Percentiles rank a stretch among this genome's conserved stretches.
phyloP scores from a whole-genome alignment of 2,113 vertebrate genomes.

The Podarcis raffonei region DNA sequence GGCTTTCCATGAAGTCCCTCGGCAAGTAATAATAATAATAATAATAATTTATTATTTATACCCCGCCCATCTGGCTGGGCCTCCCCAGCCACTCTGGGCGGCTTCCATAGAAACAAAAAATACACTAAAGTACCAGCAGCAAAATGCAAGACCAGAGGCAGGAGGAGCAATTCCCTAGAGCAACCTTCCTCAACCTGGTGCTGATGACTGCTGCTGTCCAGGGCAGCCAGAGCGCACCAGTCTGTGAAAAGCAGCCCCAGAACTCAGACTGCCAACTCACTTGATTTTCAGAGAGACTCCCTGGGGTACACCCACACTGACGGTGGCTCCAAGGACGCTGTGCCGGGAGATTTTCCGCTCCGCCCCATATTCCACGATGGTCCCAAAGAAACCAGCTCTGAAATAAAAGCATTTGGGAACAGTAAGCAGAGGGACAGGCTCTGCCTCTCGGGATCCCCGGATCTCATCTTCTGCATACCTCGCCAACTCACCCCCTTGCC shows the following conservation, averaged over 20 bases:
- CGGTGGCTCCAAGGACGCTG: slow-evolving; percentile 90
- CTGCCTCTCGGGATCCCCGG: not conserved
- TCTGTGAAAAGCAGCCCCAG: not conserved
- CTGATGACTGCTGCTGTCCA: not conserved
- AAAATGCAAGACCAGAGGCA: too few species aligned
- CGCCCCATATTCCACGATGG: slow-evolving; percentile 93
- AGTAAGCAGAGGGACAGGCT: not conserved
- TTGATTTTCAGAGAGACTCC: slow-evolving; percentile 97
- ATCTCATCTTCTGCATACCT: not conserved
- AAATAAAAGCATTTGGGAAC: slow-evolving; percentile 26
- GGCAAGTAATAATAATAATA: too few species aligned
- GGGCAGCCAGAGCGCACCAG: not conserved
- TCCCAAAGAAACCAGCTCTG: slow-evolving; percentile 96
- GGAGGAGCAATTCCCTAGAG: not conserved
- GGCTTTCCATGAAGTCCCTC: not conserved
- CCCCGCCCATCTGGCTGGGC: too few species aligned
- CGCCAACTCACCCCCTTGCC: not conserved
- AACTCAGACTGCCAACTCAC: slow-evolving; percentile 75
- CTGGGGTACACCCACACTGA: slow-evolving; percentile 95
- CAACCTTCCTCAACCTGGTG: too few species aligned
- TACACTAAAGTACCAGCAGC: not conserved
- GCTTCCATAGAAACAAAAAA: too few species aligned
- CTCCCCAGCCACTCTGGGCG: too few species aligned
- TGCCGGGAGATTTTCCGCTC: slow-evolving; percentile 98
- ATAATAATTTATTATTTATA: too few species aligned